A percentile compares a stretch with the other conserved stretches of the same genome.
These are phyloP conservation scores for Physocephala rufipes DNA, from an alignment of 2,888 invertebrate genomes.

Conservation along the genomic window DNA sequence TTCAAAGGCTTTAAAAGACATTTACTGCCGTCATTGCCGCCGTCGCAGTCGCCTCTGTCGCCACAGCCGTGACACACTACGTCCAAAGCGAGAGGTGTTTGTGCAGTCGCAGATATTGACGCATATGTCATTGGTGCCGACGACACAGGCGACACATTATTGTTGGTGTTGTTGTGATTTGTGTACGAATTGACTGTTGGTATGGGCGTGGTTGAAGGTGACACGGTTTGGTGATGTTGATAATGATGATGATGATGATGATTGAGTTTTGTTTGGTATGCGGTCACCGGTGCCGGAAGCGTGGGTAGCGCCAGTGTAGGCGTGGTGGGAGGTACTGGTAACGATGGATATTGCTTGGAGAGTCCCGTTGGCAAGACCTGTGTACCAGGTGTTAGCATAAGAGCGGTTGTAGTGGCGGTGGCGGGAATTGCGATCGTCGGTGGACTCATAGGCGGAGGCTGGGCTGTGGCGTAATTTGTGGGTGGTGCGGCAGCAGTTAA, in stretches of 20 bases:
- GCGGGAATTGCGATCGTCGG: constrained; percentile 50
- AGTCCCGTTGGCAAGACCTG: constrained; percentile 46
- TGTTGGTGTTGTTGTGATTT: not conserved
- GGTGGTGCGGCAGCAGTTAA: constrained; percentile 46
- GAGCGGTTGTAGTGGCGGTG: constrained; percentile 45
- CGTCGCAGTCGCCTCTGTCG: too few species aligned
- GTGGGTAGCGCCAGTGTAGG: constrained; percentile 30
- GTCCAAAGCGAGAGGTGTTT: too few species aligned
- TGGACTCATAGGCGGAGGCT: constrained; percentile 53
- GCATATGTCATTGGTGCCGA: constrained; percentile 29
- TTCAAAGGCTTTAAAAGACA: constrained; percentile 13
- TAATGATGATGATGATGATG: constrained; percentile 31
- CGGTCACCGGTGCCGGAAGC: constrained; percentile 14
- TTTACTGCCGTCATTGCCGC: constrained; percentile 5
- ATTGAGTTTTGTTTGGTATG: constrained; percentile 43
- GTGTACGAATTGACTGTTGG: not conserved
- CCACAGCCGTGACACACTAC: too few species aligned
- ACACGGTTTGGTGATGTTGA: not conserved
- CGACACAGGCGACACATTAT: constrained; percentile 19
- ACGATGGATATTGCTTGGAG: constrained; percentile 45
- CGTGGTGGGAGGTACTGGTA: constrained; percentile 30
- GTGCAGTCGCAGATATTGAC: too few species aligned
- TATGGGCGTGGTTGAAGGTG: constrained; percentile 26
- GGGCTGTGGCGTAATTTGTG: constrained; percentile 49
- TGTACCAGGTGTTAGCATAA: constrained; percentile 54